These are phyloP conservation scores for Cichladusa arquata DNA, from an alignment of 2,113 vertebrate genomes.

Conservation along the genomic window DNA sequence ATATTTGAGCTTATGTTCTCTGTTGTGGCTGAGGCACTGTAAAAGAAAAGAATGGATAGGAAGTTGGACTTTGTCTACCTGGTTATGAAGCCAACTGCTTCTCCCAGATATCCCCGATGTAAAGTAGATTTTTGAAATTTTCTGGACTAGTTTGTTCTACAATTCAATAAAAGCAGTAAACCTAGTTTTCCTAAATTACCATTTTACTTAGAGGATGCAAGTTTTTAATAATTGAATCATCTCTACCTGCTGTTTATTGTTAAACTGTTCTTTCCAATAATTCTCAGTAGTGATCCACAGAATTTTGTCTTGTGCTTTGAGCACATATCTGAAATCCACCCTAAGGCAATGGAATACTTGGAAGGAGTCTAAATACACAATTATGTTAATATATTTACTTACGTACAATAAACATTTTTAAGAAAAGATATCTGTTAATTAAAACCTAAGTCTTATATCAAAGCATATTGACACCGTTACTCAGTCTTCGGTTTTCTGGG, in stretches of 20 bases:
- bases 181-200: neutral
- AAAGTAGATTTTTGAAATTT: neutral
- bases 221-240: neutral
- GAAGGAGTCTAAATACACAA: neutral
- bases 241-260: neutral
- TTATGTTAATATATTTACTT: neutral
- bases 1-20: neutral
- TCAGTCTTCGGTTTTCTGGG: neutral
- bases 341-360: neutral
- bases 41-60: neutral
- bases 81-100: neutral
- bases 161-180: neutral
- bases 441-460: neutral
- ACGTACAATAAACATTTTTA: neutral
- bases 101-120: neutral
- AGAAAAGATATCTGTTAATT: neutral
- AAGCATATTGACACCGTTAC: neutral
- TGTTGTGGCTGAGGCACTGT: neutral
- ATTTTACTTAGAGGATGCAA: neutral
- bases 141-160: neutral
- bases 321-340: neutral
- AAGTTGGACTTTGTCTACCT: neutral
- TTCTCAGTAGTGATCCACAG: neutral
- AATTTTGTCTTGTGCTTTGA: neutral
- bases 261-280: neutral